Base-by-base conservation (phyloP, 30 jellyfish, hydroid and myxozoan species). In the Pseudorhiza aurosa region DNA sequence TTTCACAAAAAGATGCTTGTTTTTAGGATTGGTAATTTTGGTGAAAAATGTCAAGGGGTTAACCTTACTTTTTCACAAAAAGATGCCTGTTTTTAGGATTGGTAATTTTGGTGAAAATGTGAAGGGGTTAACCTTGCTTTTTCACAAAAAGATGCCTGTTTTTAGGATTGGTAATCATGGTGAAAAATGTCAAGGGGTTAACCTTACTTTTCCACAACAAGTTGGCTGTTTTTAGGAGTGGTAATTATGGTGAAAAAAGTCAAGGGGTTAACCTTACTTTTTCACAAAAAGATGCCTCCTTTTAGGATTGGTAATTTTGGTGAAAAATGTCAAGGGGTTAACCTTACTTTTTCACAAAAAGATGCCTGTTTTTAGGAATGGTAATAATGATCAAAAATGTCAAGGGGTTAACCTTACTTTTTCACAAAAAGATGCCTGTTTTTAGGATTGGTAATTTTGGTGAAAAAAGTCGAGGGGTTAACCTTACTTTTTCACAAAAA, bases 231-330 rank as follows among this genome's bases (percentile, higher is more conserved):
- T n/a, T n/a, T n/a, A n/a, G n/a, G n/a, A n/a, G n/a, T n/a, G n/a
- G n/a, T n/a, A n/a, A n/a, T n/a, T n/a, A n/a, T n/a, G n/a, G n/a
- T 11, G 75, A 21, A 25, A 60, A 60, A 4, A 8, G 6, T n/a
- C 18, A 47, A 47, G 75, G 55, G 51, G 27, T 25, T 60, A 60
- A 51, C 36, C 75, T 60, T 60, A 27, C 50, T 29, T 60, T 60
- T 5, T 29, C 15, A 27, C 55, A 49, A 30, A 60, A 9, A 60
- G 12, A 2, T 8, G 21, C 5, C 12, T 1, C 0, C 30, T 30
- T 30, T 29, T 39, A 9, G 19, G 30, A 25, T 12, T 14, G 21
- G 50, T 28, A 0, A 4, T 27, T 59, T 22, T 59, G 26, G 1
- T 8, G 51, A 0, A 59, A 8, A 60, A 60, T 27, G 25, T 50